Conservation (phyloP, 2,113 vertebrate species). For the Nannospalax galili region DNA sequence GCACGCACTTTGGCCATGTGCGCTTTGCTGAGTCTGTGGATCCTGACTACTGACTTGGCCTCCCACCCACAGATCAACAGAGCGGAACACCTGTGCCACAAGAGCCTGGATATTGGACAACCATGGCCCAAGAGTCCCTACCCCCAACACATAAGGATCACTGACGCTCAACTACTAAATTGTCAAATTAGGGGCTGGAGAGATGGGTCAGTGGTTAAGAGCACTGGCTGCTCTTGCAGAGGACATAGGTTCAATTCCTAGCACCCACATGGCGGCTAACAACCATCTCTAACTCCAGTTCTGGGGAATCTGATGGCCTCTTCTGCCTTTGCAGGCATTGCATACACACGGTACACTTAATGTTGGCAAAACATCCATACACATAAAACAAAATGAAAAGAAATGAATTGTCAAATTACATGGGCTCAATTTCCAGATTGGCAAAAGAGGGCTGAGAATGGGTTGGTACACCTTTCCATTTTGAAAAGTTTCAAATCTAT, state of each 20-base stretch:
- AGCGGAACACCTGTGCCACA: background rate
- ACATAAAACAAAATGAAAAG: too few species aligned
- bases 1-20: fast-evolving
- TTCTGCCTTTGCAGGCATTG: too few species aligned
- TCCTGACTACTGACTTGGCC: background rate
- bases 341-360: too few species aligned
- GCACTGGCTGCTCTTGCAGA: too few species aligned
- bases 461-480: background rate
- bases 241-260: too few species aligned
- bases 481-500: conserved; percentile 9
- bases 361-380: too few species aligned
- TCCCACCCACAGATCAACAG: background rate
- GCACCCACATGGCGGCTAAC: too few species aligned
- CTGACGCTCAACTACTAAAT: too few species aligned
- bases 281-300: too few species aligned
- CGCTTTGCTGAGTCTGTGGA: background rate
- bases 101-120: background rate
- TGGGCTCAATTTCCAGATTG: background rate
- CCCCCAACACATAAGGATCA: background rate
- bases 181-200: too few species aligned
- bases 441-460: background rate
- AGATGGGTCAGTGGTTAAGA: too few species aligned
- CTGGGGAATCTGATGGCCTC: too few species aligned
- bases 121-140: background rate
- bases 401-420: background rate